Percentiles rank a stretch among this genome's conserved stretches.
These are phyloP conservation scores for Microhierax caerulescens DNA, from an alignment of 2,797 vertebrate genomes.

Conservation along the genomic window DNA sequence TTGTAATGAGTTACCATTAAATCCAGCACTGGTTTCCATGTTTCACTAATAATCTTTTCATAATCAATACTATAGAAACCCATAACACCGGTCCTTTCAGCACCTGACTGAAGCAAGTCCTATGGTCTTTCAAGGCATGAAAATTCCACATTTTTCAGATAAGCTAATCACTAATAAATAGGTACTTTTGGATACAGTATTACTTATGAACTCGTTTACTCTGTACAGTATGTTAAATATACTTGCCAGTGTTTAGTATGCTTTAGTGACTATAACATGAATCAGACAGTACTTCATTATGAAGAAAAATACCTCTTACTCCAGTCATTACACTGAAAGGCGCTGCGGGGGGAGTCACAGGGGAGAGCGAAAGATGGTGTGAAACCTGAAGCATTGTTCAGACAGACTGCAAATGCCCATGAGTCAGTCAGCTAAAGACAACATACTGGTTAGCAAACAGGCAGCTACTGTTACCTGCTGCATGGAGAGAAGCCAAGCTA, in stretches of 20 bases:
- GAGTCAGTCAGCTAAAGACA: background rate
- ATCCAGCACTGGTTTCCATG: background rate
- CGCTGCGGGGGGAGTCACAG: background rate
- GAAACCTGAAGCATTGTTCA: slow-evolving; percentile 3
- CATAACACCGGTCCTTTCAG: background rate
- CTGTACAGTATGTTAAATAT: background rate
- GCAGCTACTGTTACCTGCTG: background rate
- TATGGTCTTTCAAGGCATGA: background rate
- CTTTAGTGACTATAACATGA: background rate
- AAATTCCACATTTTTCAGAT: background rate
- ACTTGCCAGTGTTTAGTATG: background rate
- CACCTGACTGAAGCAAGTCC: background rate
- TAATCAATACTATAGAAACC: background rate
- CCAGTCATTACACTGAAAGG: background rate
- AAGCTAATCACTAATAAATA: background rate
- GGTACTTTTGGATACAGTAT: background rate
- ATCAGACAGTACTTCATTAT: background rate
- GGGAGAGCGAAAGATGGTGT: background rate
- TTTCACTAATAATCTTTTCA: background rate
- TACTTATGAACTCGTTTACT: background rate
- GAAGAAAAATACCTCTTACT: background rate
- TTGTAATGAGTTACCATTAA: background rate
- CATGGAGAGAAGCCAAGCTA: background rate
- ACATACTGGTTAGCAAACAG: background rate
- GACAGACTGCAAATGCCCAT: background rate